Evolutionary conservation across 1,140 invertebrate species (phyloP).

Genomic region (Lepidurus apus): DNA sequence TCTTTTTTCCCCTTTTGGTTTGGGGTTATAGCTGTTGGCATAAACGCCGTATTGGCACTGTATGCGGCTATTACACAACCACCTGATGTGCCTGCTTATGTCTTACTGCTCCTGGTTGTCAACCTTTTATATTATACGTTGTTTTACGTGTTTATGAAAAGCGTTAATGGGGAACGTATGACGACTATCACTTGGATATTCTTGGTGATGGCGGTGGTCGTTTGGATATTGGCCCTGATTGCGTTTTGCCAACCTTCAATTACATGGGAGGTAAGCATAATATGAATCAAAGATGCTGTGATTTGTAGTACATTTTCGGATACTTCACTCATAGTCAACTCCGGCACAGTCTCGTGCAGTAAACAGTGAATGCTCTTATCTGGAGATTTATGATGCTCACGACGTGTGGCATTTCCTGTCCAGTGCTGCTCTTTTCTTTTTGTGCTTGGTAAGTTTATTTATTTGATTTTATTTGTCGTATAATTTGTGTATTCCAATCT

Average conservation of each 20-base stretch:
- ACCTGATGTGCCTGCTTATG: not conserved
- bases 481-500: not conserved
- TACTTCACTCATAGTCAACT: not conserved
- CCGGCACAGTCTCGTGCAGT: not conserved
- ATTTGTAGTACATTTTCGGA: not conserved
- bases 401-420: not conserved
- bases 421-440: not conserved
- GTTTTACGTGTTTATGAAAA: not conserved
- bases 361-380: not conserved
- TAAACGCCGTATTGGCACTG: not conserved
- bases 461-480: not conserved
- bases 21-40: not conserved
- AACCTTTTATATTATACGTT: not conserved
- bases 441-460: not conserved
- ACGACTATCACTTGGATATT: not conserved
- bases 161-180: not conserved
- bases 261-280: not conserved
- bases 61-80: not conserved
- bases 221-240: not conserved
- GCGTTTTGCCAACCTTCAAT: not conserved
- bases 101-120: not conserved
- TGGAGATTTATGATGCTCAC: not conserved
- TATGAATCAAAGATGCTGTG: not conserved
- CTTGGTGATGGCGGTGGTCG: not conserved
- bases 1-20: not conserved